Conservation (phyloP, 1,140 invertebrate genomes). For the Macrobrachium nipponense region DNA sequence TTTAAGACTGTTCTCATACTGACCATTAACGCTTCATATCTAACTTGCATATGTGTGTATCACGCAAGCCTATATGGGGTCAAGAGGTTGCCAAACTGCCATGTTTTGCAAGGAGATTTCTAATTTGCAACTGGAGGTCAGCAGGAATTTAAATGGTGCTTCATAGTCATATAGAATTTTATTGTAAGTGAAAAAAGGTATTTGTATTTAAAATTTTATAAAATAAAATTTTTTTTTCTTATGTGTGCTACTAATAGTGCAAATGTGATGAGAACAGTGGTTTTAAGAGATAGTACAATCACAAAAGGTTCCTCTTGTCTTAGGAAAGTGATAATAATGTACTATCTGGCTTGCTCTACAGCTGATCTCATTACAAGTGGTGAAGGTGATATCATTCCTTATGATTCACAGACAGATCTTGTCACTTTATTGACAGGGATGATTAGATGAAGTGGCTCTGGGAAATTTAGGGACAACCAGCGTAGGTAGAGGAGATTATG, state of each 20-base stretch:
- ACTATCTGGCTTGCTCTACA: conserved; percentile 9
- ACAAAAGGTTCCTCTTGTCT: neutral
- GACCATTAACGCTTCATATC: conserved; percentile 55
- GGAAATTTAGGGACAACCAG: conserved; percentile 13
- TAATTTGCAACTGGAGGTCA: conserved; percentile 42
- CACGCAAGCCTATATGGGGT: conserved; percentile 50
- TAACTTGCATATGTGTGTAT: conserved; percentile 54
- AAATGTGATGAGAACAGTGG: conserved; percentile 25
- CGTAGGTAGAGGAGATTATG: neutral
- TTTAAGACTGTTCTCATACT: conserved; percentile 53
- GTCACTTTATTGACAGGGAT: neutral
- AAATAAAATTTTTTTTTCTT: conserved; percentile 38
- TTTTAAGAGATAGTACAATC: conserved; percentile 28
- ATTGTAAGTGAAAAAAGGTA: conserved; percentile 52
- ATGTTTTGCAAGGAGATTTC: conserved; percentile 25
- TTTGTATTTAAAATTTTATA: conserved; percentile 52
- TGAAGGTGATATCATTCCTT: conserved; percentile 30
- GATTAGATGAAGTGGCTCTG: conserved; percentile 42
- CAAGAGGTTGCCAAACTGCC: conserved; percentile 55
- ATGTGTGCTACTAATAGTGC: conserved; percentile 44
- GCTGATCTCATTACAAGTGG: conserved; percentile 32
- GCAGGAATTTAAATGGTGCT: conserved; percentile 57
- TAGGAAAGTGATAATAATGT: conserved; percentile 5
- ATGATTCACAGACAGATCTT: conserved; percentile 3
- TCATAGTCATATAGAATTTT: conserved; percentile 60